A percentile compares a stretch with the other conserved stretches of the same genome.
phyloP scores from a whole-genome alignment of 1,140 invertebrate species.

The Vollenhovia emeryi region DNA sequence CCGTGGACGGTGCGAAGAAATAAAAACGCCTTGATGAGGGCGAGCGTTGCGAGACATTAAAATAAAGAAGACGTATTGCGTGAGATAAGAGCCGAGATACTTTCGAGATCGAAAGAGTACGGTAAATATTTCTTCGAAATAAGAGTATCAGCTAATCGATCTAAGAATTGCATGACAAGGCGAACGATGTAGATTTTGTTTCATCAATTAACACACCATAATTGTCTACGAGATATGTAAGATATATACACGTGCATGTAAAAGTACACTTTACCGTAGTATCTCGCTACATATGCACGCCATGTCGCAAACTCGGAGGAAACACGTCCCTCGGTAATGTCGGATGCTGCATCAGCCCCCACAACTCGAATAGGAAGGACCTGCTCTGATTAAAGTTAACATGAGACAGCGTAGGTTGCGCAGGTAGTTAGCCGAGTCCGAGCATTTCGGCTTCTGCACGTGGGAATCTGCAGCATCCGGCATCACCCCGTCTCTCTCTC shows the following conservation, averaged over 20 bases:
- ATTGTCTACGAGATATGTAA: background rate
- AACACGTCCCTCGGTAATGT: background rate
- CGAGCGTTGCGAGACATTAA: background rate
- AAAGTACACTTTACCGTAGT: background rate
- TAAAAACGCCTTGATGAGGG: background rate
- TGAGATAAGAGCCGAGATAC: background rate
- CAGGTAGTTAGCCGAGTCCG: slow-evolving; percentile 16
- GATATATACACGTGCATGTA: background rate
- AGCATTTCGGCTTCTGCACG: slow-evolving; percentile 55
- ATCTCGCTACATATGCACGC: background rate
- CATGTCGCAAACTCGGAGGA: background rate
- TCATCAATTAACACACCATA: background rate
- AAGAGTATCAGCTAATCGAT: background rate
- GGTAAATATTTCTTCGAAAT: background rate
- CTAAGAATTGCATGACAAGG: background rate
- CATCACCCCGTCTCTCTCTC: background rate
- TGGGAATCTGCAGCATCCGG: slow-evolving; percentile 40
- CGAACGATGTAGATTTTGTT: background rate
- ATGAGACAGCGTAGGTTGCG: slow-evolving; percentile 15
- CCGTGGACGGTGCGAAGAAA: background rate
- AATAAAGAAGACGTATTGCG: background rate
- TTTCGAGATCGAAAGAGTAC: background rate
- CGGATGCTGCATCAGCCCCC: background rate
- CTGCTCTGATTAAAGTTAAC: slow-evolving; percentile 63
- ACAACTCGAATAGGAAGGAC: slow-evolving; percentile 1